Percentiles rank a stretch among this genome's conserved stretches.
These are phyloP conservation scores for Gila orcuttii DNA, from an alignment of 2,113 vertebrate genomes.

Conservation along the genomic window DNA sequence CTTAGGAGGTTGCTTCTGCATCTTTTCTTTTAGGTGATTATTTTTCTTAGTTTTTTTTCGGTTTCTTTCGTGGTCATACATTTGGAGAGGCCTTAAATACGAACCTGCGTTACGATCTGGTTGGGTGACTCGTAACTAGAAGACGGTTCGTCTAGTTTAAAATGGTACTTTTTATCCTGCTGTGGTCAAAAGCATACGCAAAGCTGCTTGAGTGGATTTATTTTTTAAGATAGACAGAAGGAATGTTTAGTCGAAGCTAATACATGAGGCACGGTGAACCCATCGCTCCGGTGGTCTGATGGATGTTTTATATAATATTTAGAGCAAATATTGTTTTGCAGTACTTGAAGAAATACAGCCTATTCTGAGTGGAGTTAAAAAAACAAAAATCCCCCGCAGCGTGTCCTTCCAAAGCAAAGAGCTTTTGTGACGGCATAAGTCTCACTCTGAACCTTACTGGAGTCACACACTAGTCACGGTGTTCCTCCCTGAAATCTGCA, in stretches of 20 bases:
- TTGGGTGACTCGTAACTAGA: constrained; percentile 67
- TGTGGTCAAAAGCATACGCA: constrained; percentile 76
- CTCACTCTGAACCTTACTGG: constrained; percentile 59
- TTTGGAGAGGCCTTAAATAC: constrained; percentile 84
- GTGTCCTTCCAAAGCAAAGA: constrained; percentile 61
- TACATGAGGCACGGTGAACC: constrained; percentile 64
- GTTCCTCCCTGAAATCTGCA: constrained; percentile 62
- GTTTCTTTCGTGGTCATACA: constrained; percentile 73
- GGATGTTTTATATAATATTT: constrained; percentile 69
- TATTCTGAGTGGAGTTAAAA: constrained; percentile 72
- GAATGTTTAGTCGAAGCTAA: constrained; percentile 71
- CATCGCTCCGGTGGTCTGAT: constrained; percentile 62
- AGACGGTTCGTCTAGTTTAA: constrained; percentile 69
- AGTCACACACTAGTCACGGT: constrained; percentile 73
- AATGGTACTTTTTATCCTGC: constrained; percentile 82
- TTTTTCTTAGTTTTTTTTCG: constrained; percentile 55
- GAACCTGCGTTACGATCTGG: constrained; percentile 64
- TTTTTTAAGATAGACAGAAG: constrained; percentile 61
- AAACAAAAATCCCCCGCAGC: constrained; percentile 62
- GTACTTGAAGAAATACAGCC: constrained; percentile 78
- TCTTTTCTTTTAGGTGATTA: constrained; percentile 55
- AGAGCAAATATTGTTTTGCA: constrained; percentile 73
- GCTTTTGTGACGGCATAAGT: constrained; percentile 63
- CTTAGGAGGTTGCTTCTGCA: constrained; percentile 39
- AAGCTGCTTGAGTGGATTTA: constrained; percentile 73